Evolutionary conservation across 2,797 vertebrate genomes (phyloP), one percentile per base, ranked within the genome.

Genomic region (Scolopax bukidnonensis): DNA sequence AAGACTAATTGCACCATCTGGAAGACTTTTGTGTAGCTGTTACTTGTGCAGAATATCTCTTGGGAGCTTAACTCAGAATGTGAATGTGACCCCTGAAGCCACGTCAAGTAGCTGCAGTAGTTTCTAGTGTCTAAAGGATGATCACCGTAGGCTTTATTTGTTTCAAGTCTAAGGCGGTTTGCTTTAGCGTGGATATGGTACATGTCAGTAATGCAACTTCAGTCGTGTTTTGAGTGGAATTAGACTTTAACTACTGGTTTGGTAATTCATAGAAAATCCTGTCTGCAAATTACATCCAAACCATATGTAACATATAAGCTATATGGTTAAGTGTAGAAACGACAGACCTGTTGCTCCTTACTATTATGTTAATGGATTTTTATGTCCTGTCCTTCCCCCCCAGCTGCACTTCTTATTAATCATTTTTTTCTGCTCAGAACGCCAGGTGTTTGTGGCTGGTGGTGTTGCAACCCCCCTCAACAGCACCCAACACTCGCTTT

Each of bases 1-100:
- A 98, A 96, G 94, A 96, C 97, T 98, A 98, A 98, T 98, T 98
- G 98, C 97, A 97, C 95, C 97, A 97, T 97, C 95, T 92, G 95
- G 95, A 97, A 96, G 94, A 93, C 95, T 97, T 97, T 95, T 94
- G 93, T 95, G 76, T 97, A 91, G 85, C 97, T 94, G 90, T 89
- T 97, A 84, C 93, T 97, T 33, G 82, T 86, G 96, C 87, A n/a
- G 89, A 64, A 24, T 76, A 20, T 96, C 97, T 97, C 97, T 91
- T 63, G 61, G 96, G 97, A 97, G 96, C 90, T 91, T 92, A 83
- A 90, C 91, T 96, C 79, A 11, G 97, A 92, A 92, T 97, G 94
- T 92, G 83, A 96, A 61, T 97, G 94, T 97, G 97, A 97, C 97
- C 98, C 98, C 97, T 97, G 86, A 56, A 98, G 98, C 97, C 98